A percentile compares a stretch with the other conserved stretches of the same genome.
phyloP scores from a whole-genome alignment of 37 sponge, comb jelly and placozoan species.

The Cliona cf. orientalis region DNA sequence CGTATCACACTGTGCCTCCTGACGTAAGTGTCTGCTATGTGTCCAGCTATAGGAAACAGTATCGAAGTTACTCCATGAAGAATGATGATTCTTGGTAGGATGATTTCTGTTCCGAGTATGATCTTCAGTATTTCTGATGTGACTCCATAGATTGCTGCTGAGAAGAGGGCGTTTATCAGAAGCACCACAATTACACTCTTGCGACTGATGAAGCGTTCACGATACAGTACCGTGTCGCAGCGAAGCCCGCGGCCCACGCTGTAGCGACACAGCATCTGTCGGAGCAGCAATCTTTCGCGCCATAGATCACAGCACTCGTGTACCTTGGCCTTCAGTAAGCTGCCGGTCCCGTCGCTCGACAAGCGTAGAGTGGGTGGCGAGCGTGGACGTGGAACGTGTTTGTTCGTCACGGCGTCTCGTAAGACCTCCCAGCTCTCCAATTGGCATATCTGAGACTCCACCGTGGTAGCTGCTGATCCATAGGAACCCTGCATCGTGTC shows the following conservation, averaged over 20 bases:
- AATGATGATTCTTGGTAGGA: constrained; percentile 6
- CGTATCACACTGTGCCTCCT: constrained; percentile 42
- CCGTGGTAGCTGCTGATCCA: not conserved
- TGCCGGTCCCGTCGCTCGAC: not conserved
- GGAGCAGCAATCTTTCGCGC: not conserved
- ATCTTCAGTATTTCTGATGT: constrained; percentile 34
- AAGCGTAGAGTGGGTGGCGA: not conserved
- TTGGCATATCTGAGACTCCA: not conserved
- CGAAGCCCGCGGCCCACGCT: not conserved
- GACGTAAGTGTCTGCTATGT: constrained; percentile 37
- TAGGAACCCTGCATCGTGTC: no score
- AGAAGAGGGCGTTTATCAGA: constrained; percentile 45
- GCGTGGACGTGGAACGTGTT: not conserved
- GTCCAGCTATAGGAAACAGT: constrained; percentile 48
- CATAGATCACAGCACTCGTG: not conserved
- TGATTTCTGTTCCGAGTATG: constrained; percentile 26
- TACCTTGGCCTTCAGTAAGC: not conserved
- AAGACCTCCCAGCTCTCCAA: constrained; percentile 10
- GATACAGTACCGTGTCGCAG: constrained; percentile 13
- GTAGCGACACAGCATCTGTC: not conserved
- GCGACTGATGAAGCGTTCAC: constrained; percentile 36
- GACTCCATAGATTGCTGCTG: constrained; percentile 40
- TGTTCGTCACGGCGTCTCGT: not conserved
- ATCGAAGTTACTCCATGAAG: constrained; percentile 27
- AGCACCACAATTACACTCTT: constrained; percentile 18